Evolutionary conservation across 2,888 invertebrate species (phyloP), one percentile per base, ranked within the genome.

Genomic region (Coleophora flavipennella): DNA sequence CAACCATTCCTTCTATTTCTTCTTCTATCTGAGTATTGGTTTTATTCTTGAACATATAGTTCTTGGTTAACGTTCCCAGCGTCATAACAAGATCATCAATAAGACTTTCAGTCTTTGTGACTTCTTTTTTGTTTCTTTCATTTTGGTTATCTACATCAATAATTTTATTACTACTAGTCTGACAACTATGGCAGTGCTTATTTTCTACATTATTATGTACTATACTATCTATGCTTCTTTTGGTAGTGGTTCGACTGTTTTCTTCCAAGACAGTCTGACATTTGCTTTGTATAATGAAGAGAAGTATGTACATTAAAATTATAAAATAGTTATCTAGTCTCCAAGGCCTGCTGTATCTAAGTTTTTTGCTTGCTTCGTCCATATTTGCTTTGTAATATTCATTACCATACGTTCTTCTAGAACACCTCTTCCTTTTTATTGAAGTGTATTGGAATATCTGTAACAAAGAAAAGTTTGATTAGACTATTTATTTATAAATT

Each of bases 1-100:
- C 88, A 44, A 91, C 62, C 43, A 89, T 79, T 43, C 78, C 69
- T 57, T 87, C 85, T 35, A 91, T 65, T 60, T 86, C 77, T 44
- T 66, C 67, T 54, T 88, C 85, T 55, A 88, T 50, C 41, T 69
- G 61, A 35, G 46, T 54, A 42, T 79, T 67, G 25, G 79, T 80
- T 47, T 62, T 71, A 60, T 79, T 80, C 39, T 69, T 62, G 55
- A 67, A 60, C 13, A 69, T 53, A 49, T 70, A 67, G 45, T 67
- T 62, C 38, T 70, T 65, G 26, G 76, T 67, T 31, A 72, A 60
- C 11, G 51, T 59, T 45, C 65, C 67, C 34, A 81, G 45, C 33
- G 67, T 62, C 31, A 62, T 62, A 45, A 79, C 50, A n/a, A 81
- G 43, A 41, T 72, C 66, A 39, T 66, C 58, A 39, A 81, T 46